Percentiles rank a stretch among this genome's conserved stretches.
Conservation (phyloP, 2,888 invertebrate genomes). For the Geotrupes spiniger region DNA sequence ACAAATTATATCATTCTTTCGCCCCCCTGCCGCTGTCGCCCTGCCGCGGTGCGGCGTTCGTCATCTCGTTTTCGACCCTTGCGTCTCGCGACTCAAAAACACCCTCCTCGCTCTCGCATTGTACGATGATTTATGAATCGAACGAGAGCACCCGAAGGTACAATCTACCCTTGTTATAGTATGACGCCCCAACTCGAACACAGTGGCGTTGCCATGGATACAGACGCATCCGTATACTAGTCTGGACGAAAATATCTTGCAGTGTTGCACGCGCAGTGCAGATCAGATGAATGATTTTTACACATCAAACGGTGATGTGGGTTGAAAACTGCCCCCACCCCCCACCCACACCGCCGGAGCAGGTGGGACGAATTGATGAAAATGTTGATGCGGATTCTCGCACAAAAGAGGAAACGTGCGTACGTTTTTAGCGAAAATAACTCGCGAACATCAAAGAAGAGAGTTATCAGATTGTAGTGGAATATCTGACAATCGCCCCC, state of each 20-base stretch:
- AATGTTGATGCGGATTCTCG: too few relatives aligned
- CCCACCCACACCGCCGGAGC: too few relatives aligned
- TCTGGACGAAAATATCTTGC: constrained; percentile 6
- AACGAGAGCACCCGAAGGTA: constrained; percentile 31
- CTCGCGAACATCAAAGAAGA: too few relatives aligned
- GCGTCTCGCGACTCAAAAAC: constrained; percentile 21
- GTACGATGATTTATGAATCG: constrained; percentile 30
- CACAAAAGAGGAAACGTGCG: too few relatives aligned
- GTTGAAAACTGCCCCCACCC: too few relatives aligned
- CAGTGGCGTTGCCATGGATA: constrained; percentile 38
- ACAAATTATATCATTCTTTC: constrained; percentile 28
- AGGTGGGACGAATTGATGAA: too few relatives aligned
- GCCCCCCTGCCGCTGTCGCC: constrained; percentile 12
- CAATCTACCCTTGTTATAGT: constrained; percentile 23
- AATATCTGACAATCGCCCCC: too few relatives aligned
- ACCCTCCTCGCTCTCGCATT: constrained; percentile 26
- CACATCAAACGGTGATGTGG: too few relatives aligned
- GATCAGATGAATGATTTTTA: background rate
- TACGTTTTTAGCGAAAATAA: too few relatives aligned
- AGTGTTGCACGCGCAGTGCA: constrained; percentile 2
- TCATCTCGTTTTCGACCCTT: constrained; percentile 25
- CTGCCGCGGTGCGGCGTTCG: constrained; percentile 16
- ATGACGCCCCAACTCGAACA: constrained; percentile 33
- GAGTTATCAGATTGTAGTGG: too few relatives aligned
- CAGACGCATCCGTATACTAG: constrained; percentile 39